Base-by-base conservation (phyloP, 2,113 vertebrate species). In the Coracopsis vasa region DNA sequence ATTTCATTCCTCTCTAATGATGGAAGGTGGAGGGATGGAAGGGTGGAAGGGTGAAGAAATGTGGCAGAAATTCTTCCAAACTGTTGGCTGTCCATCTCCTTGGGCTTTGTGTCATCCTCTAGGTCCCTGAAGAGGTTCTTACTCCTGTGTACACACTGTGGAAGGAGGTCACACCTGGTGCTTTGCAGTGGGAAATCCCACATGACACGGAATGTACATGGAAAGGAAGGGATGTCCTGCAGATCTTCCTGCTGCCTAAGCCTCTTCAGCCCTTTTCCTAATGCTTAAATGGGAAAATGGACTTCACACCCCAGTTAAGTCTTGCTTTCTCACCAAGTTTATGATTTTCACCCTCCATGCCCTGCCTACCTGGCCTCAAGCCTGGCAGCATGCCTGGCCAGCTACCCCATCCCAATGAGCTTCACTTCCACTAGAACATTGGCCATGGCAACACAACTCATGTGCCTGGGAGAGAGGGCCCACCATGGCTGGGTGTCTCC, bases 331-430 rank as follows among this genome's bases (percentile, higher is more conserved):
- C 16, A 70, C 4, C 3, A 11, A 35, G 25, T 75, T 44, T 74
- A 7, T 5, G 13, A 20, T 51, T 67, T 67, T 11, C 10, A 8
- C 1, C 3, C 1, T 1, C 24, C 18, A 11, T 16, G 11, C 16
- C 12, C 10, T 69, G 8, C 13, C 21, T 23, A 28, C 11, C 23
- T n/a, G 27, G 4, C 25, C 23, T 71, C 12, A 13, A 50, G 16
- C 42, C 41, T 58, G 39, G 31, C 78, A 31, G 31, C 33, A 35
- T 71, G 47, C 28, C 24, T 79, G 44, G 19, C 35, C 51, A 86
- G 81, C 41, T 20, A 35, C 8, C 6, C 13, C 11, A 17, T 45
- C n/a, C 41, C n/a, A 51, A 9, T 10, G 15, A 31, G 11, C 29
- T 75, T 58, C 45, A 16, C 64, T 54, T 75, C 29, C 5, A 10